Evolutionary conservation across 2,888 invertebrate species (phyloP), one percentile per base, ranked within the genome.

Genomic region (Drosophila cognata): DNA sequence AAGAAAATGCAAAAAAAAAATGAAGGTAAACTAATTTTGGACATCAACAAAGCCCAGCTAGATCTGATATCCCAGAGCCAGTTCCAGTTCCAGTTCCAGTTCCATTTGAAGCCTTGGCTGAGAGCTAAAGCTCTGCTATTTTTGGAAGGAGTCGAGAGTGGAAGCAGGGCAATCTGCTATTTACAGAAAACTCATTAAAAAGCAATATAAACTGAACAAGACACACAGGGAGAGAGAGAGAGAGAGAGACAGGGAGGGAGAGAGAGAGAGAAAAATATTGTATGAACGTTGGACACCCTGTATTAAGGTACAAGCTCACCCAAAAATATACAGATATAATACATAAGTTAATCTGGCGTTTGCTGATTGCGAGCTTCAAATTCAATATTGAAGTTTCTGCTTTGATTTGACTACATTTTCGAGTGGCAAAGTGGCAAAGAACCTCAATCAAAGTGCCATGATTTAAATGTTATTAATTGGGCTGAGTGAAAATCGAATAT

Each of bases 171-270:
- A 53, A 70, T 56, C 66, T 68, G 59, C 52, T 52, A 76, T 67
- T 82, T 79, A 85, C 82, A 79, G 83, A 63, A 88, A 84, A 88
- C 84, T 82, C 75, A 88, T 88, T 88, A 79, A 82, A 85, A 84
- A 79, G 62, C 75, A 80, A 71, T 74, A 64, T 55, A 59, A 59
- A 58, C 36, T 31, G 29, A 63, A 25, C 3, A 25, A 25, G 10
- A 43, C 10, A 36, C 21, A 28, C 16, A 1, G 8, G 18, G 35
- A 21, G 7, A 43, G 11, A 13, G 18, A 8, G 5, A 11, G 11
- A 21, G 21, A 43, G 11, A 16, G 4, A 4, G 5, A 21, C 5
- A 25, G 5, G 25, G 13, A 7, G 16, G 16, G 48, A 28, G 4
- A 16, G 16, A 7, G 25, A 7, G 13, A 35, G 4, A 25, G 8